Conservation (phyloP, 30 jellyfish, hydroid and myxozoan genomes). For the Calvadosia cruxmelitensis region DNA sequence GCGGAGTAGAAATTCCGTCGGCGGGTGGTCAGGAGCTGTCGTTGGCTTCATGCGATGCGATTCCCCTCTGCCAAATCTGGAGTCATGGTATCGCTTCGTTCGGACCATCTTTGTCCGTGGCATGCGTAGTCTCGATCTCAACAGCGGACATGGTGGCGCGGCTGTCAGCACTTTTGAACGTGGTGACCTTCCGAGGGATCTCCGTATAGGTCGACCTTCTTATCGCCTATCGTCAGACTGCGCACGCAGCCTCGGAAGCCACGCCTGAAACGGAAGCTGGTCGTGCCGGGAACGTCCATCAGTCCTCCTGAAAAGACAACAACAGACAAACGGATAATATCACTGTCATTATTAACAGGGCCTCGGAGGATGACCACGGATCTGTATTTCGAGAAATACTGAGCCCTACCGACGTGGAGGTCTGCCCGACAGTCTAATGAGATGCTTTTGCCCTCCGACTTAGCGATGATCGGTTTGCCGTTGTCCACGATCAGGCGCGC, state of each 20-base stretch:
- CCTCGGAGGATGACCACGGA: too few species aligned
- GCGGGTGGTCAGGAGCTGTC: too few species aligned
- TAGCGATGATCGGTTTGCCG: neutral
- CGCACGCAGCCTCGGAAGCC: constrained; percentile 30
- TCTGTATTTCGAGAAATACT: too few species aligned
- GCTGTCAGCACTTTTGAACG: constrained; percentile 12
- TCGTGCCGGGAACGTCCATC: constrained; percentile 9
- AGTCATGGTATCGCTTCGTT: too few species aligned
- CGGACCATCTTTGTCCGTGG: too few species aligned
- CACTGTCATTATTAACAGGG: too few species aligned
- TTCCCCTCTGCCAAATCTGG: too few species aligned
- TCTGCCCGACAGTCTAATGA: constrained; percentile 34
- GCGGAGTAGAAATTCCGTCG: too few species aligned
- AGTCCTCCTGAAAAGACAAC: constrained; percentile 20
- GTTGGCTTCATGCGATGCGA: too few species aligned
- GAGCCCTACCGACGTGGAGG: constrained; percentile 18
- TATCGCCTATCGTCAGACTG: constrained; percentile 16
- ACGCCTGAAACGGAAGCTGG: constrained; percentile 16
- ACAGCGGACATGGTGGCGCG: too few species aligned
- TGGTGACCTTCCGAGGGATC: constrained; percentile 26
- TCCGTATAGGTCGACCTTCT: constrained; percentile 2
- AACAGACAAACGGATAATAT: too few species aligned
- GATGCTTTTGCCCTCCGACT: constrained; percentile 7
- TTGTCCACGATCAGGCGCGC: constrained; percentile 20
- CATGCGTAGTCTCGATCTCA: too few species aligned